Evolutionary conservation across 1,140 invertebrate genomes (phyloP), one percentile per base, ranked within the genome.

Genomic region (Lepidurus apus): DNA sequence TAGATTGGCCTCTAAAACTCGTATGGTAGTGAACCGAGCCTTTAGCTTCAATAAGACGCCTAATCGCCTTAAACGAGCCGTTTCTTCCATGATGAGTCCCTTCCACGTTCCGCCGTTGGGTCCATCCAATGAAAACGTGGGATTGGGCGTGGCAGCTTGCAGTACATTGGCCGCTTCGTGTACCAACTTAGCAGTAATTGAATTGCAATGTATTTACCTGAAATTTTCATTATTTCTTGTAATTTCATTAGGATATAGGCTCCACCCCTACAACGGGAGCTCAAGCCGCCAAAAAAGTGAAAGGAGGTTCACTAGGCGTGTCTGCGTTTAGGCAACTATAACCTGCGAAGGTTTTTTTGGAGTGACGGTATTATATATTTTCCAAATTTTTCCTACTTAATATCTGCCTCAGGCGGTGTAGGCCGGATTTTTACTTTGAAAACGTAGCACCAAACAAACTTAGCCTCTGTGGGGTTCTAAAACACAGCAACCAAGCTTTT

Each of bases 31-130:
- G 7, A 79, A 79, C 74, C 88, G 95, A 81, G 95, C 95, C 77
- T 93, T 98, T 83, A 97, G 95, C 77, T 95, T 97, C 85, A 96
- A 95, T 85, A 95, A 95, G 86, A 97, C 95, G 7, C 95, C 95
- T 26, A 94, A 92, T 76, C 96, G 95, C 86, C 84, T 97, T 81
- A 97, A 96, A 86, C 88, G 95, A 76, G 95, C 96, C 5, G 92
- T 97, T 83, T 97, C 95, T 11, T 95, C 94, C n/a, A 92, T 95
- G 89, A 95, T 96, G 91, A 95, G 94, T 81, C 94, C 94, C 9
- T 65, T 65, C 53, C 53, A 65, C 7, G 53, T 65, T 13, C 53
- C 53, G n/a, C 53, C 45, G 11, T 78, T 81, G 24, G 75, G 78
- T 10, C 43, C 78, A 21, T 79, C 78, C 73, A 79, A 79, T 77